Evolutionary conservation across 1,140 invertebrate genomes (phyloP), one percentile per base, ranked within the genome.

Genomic region (Drosophila hydei): DNA sequence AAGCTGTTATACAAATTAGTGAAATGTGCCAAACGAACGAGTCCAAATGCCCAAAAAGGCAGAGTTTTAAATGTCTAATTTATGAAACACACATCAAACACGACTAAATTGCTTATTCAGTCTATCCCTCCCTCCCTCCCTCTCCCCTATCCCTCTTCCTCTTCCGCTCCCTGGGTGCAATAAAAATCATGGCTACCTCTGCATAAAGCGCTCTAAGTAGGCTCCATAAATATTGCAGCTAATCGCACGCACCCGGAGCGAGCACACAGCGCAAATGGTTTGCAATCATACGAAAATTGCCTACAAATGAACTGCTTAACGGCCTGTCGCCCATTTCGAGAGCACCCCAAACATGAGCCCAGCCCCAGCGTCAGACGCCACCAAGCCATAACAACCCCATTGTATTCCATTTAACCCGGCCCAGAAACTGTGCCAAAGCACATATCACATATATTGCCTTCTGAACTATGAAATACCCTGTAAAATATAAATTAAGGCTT

Each of bases 301-400:
- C 78, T 87, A 87, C 81, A 87, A 87, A 87, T 87, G 81, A 87
- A 88, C 81, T 87, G 81, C 78, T 87, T 87, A 87, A 87, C 81
- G 78, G 81, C 48, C 83, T 87, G 81, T 88, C 83, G 77, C 81
- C 36, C 81, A 81, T 78, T 81, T 62, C 55, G 38, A 59, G 42
- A 63, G 68, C 38, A 25, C 18, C 61, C 59, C 43, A 45, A 18
- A 11, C 50, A 38, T 33, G 18, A 21, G 43, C 36, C 56, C 48
- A 36, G 51, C 14, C 45, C 56, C 16, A 54, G 36, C 56, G 12
- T 14, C 38, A 30, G 16, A 33, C 43, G 43, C 40, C 38, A 40
- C 9, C 62, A 71, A 55, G 43, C 47, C 59, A 8, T n/a, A 62
- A 12, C 25, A 54, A 30, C 50, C 71, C 45, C 64, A 69, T 69